Conservation (phyloP, 2,888 invertebrate species). For the Baronia brevicornis region DNA sequence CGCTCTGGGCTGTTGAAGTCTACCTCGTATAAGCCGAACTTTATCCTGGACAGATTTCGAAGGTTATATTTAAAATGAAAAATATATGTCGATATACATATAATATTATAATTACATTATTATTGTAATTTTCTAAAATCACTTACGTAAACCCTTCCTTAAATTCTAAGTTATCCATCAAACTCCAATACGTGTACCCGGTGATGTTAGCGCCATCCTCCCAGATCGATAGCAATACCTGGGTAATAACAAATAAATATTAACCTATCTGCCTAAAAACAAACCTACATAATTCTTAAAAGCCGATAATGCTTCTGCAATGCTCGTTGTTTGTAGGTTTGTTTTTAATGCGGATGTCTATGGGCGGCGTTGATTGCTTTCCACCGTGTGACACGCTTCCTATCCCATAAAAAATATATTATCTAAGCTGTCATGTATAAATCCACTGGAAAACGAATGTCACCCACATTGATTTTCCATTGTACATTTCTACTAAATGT, state of each 20-base stretch:
- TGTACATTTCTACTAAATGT: too few species aligned
- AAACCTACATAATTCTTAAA: too few species aligned
- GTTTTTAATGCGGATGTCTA: too few species aligned
- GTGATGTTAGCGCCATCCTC: constrained; percentile 74
- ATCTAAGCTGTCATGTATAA: too few species aligned
- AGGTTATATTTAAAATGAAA: neutral
- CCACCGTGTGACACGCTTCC: too few species aligned
- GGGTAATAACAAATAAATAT: constrained; percentile 7
- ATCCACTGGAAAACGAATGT: too few species aligned
- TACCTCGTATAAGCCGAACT: constrained; percentile 29
- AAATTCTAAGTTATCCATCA: constrained; percentile 88
- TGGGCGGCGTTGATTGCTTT: too few species aligned
- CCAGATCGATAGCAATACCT: constrained; percentile 26
- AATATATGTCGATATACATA: neutral
- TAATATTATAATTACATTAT: neutral
- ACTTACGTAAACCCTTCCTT: constrained; percentile 52
- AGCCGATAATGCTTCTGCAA: too few species aligned
- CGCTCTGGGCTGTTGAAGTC: constrained; percentile 22
- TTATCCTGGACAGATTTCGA: constrained; percentile 19
- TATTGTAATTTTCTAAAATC: neutral
- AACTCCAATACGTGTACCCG: constrained; percentile 82
- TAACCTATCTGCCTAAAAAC: too few species aligned
- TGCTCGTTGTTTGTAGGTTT: too few species aligned
- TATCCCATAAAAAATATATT: too few species aligned
- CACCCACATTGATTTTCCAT: too few species aligned